Evolutionary conservation across 2,888 invertebrate genomes (phyloP).

Genomic region (Conistra vaccinii): DNA sequence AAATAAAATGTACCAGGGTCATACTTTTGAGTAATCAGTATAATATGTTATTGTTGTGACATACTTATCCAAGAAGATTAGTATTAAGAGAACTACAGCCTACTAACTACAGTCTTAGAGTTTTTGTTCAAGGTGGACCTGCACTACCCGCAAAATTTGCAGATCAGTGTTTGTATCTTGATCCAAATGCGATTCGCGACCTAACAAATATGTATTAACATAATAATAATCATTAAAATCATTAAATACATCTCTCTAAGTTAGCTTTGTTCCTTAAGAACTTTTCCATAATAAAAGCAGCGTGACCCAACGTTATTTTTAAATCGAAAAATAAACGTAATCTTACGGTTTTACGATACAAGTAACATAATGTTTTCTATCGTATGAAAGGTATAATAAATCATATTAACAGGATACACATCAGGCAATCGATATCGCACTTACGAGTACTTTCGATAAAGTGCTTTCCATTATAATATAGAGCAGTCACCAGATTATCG

Average conservation of each 20-base stretch:
- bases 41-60: conserved; percentile 17
- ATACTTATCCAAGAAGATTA: conserved; percentile 16
- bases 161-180: too few species aligned
- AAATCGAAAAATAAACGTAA: not conserved
- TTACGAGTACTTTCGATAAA: conserved; percentile 36
- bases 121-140: not conserved
- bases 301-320: too few species aligned
- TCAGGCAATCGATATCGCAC: conserved; percentile 16
- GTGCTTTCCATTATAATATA: conserved; percentile 34
- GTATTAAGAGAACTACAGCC: not conserved
- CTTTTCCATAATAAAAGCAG: not conserved
- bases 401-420: conserved; percentile 24
- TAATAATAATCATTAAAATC: too few species aligned
- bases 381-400: conserved; percentile 17
- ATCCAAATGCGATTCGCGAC: too few species aligned
- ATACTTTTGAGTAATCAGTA: conserved; percentile 23
- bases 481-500: conserved; percentile 13
- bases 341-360: not conserved
- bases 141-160: too few species aligned
- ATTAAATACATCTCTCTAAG: too few species aligned
- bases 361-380: not conserved
- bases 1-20: conserved; percentile 54
- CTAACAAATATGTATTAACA: too few species aligned
- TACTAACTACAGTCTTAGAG: not conserved
- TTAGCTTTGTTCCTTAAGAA: too few species aligned